Evolutionary conservation across 2,888 invertebrate species (phyloP).

Genomic region (Balanococcus diminutus): DNA sequence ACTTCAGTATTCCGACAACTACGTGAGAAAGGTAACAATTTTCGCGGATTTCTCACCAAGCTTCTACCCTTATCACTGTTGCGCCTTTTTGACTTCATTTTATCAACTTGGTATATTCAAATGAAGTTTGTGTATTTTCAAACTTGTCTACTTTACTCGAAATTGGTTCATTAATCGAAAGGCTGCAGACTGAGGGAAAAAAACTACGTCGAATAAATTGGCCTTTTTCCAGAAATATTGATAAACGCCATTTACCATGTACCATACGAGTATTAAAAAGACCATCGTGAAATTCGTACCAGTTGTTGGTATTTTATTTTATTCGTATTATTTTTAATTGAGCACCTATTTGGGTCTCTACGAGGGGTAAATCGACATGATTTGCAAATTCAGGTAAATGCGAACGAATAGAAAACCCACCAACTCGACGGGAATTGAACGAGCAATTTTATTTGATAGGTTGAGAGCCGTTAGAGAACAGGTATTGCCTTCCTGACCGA

Average conservation of each 20-base stretch:
- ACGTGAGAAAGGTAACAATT: conserved; percentile 35
- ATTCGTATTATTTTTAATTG: neutral
- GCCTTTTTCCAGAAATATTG: conserved; percentile 9
- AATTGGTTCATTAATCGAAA: neutral
- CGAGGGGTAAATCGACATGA: neutral
- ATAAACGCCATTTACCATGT: conserved; percentile 12
- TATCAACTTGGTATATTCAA: conserved; percentile 16
- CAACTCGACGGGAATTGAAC: neutral
- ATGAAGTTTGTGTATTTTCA: neutral
- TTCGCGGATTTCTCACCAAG: neutral
- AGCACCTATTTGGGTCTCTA: neutral
- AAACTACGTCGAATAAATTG: neutral
- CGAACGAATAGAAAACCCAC: neutral
- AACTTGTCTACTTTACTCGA: neutral
- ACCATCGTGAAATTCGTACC: neutral
- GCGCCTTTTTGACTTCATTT: conserved; percentile 17
- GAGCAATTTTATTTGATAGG: neutral
- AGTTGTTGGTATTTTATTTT: neutral
- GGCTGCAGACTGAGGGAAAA: neutral
- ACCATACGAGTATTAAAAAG: neutral
- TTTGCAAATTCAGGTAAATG: conserved; percentile 4
- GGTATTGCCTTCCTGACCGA: neutral
- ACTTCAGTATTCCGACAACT: neutral
- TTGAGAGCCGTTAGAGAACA: neutral
- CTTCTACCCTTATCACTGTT: conserved; percentile 16